These are phyloP conservation scores for Drosophila setosimentum DNA, from an alignment of 2,888 invertebrate species.

Conservation along the genomic window DNA sequence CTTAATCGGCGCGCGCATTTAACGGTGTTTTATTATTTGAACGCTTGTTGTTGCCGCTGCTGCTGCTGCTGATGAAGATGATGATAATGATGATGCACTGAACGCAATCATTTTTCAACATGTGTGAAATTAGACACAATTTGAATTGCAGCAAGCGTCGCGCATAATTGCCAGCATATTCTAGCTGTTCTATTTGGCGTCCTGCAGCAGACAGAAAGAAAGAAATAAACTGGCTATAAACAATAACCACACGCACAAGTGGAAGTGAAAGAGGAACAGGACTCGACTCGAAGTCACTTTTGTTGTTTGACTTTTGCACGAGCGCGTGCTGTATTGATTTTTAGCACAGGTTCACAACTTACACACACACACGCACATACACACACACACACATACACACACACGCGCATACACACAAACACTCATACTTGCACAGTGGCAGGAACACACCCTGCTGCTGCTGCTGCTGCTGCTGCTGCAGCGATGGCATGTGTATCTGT, in stretches of 20 bases:
- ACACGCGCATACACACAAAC: constrained; percentile 9
- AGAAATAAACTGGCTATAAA: neutral
- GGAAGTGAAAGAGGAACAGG: constrained; percentile 19
- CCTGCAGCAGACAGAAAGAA: constrained; percentile 18
- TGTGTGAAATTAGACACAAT: constrained; percentile 49
- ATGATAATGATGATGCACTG: constrained; percentile 11
- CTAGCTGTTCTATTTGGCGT: constrained; percentile 11
- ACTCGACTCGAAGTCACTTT: constrained; percentile 29
- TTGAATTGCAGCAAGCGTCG: constrained; percentile 29
- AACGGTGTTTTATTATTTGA: constrained; percentile 54
- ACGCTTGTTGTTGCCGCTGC: constrained; percentile 14
- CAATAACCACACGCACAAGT: constrained; percentile 12
- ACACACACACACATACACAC: constrained; percentile 10
- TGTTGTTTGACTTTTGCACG: constrained; percentile 53
- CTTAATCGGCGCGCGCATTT: constrained; percentile 44
- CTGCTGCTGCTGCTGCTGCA: constrained; percentile 31
- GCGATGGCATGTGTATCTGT: constrained; percentile 53
- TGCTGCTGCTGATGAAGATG: neutral
- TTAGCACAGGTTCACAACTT: constrained; percentile 52
- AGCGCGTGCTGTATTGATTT: constrained; percentile 55
- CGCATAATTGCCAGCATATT: constrained; percentile 23
- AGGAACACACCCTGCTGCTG: constrained; percentile 50
- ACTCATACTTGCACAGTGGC: constrained; percentile 5
- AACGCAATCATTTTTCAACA: constrained; percentile 33
- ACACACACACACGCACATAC: constrained; percentile 15